These are phyloP conservation scores for Monomorium pharaonis DNA, from an alignment of 1,140 invertebrate species.

Conservation along the genomic window DNA sequence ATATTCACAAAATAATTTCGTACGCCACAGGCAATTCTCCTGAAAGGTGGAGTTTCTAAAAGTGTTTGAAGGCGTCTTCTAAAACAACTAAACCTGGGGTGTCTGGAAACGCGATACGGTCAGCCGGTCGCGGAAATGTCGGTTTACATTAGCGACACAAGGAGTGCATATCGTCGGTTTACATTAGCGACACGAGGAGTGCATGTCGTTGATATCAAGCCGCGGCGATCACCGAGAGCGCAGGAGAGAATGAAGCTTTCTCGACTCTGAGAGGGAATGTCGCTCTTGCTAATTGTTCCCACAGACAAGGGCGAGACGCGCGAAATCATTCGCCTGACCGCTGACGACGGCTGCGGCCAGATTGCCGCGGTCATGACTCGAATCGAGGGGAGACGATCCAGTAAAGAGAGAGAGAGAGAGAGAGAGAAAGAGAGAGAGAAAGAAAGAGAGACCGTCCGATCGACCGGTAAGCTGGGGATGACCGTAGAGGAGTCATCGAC, in stretches of 20 bases:
- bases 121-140: neutral
- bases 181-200: slow-evolving; percentile 6
- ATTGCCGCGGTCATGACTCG: slow-evolving; percentile 46
- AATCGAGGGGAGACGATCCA: slow-evolving; percentile 18
- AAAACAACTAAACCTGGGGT: slow-evolving; percentile 9
- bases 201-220: neutral
- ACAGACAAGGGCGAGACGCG: slow-evolving; percentile 43
- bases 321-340: slow-evolving; percentile 13
- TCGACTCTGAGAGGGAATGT: neutral
- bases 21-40: no score
- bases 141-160: neutral
- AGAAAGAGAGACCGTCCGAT: slow-evolving; percentile 26
- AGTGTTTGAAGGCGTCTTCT: neutral
- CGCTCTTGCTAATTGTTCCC: slow-evolving; percentile 65
- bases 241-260: neutral
- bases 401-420: neutral
- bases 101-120: slow-evolving; percentile 14
- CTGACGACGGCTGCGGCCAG: slow-evolving; percentile 13
- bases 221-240: neutral
- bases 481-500: slow-evolving; percentile 60
- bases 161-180: neutral
- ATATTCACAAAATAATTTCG: no score
- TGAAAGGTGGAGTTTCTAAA: neutral
- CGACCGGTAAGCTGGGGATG: slow-evolving; percentile 46
- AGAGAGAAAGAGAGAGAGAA: neutral